A percentile compares a stretch with the other conserved stretches of the same genome.
Conservation (phyloP, 2,888 invertebrate genomes). For the Beris chalybata region DNA sequence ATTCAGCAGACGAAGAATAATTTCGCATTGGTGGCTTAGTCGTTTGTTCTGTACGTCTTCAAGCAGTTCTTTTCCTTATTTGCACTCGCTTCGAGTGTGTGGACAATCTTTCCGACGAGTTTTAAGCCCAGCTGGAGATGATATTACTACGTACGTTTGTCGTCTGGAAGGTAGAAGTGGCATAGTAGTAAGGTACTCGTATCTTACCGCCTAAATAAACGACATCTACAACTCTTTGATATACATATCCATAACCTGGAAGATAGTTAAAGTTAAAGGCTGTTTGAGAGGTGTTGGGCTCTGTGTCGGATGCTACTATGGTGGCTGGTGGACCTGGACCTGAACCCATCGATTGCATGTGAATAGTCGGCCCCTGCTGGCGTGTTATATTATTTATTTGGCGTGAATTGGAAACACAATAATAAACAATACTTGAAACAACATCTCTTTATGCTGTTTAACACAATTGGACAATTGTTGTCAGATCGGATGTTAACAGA, state of each 20-base stretch:
- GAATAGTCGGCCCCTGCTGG: slow-evolving; percentile 13
- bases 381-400: slow-evolving; percentile 37
- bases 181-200: too few species aligned
- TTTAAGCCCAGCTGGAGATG: too few species aligned
- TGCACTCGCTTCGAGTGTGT: slow-evolving; percentile 24
- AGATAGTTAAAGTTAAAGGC: too few species aligned
- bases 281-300: too few species aligned
- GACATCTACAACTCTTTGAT: too few species aligned
- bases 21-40: slow-evolving; percentile 23
- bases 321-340: neutral
- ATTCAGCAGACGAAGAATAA: slow-evolving; percentile 31
- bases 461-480: neutral
- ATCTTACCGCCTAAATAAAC: too few species aligned
- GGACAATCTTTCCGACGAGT: neutral
- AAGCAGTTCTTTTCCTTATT: slow-evolving; percentile 32
- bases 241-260: too few species aligned
- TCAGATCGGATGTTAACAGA: too few species aligned
- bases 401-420: slow-evolving; percentile 38
- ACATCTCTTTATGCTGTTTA: slow-evolving; percentile 15
- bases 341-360: slow-evolving; percentile 20
- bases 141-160: neutral
- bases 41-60: slow-evolving; percentile 34
- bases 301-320: slow-evolving; percentile 1
- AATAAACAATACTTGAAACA: slow-evolving; percentile 34
- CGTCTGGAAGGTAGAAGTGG: too few species aligned